Conservation (phyloP, 2,113 vertebrate species). For the Puntigrus tetrazona region DNA sequence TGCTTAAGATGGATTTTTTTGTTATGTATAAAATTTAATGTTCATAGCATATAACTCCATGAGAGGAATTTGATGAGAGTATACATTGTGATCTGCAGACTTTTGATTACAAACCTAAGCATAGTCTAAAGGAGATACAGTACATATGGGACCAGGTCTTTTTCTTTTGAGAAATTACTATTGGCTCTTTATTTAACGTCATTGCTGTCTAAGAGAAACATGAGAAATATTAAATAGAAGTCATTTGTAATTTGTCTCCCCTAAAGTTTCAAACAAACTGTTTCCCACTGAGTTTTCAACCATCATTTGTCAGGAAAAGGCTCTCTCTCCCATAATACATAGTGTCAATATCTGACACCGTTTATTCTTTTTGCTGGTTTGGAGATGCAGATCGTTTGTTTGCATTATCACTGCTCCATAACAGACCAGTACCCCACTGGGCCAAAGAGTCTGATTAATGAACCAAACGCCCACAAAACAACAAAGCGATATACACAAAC, state of each 20-base stretch:
- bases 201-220: neutral
- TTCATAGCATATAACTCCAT: neutral
- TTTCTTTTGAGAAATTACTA: neutral
- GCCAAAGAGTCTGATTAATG: slow-evolving; percentile 77
- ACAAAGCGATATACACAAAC: neutral
- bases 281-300: neutral
- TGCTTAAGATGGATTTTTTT: neutral
- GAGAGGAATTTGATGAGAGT: neutral
- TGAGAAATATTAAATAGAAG: neutral
- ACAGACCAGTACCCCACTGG: slow-evolving; percentile 72
- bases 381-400: slow-evolving; percentile 76
- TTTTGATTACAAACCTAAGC: neutral
- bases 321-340: neutral
- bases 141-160: neutral
- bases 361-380: slow-evolving; percentile 74
- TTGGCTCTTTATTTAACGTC: neutral
- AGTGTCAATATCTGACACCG: slow-evolving; percentile 45
- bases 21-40: neutral
- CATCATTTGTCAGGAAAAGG: neutral
- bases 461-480: slow-evolving; percentile 1
- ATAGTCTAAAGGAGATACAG: neutral
- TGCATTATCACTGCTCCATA: slow-evolving; percentile 76
- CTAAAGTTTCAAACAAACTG: neutral
- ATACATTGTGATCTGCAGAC: neutral
- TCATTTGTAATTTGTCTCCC: neutral